Conservation (phyloP, 2,113 vertebrate species). For the Rana temporaria region DNA sequence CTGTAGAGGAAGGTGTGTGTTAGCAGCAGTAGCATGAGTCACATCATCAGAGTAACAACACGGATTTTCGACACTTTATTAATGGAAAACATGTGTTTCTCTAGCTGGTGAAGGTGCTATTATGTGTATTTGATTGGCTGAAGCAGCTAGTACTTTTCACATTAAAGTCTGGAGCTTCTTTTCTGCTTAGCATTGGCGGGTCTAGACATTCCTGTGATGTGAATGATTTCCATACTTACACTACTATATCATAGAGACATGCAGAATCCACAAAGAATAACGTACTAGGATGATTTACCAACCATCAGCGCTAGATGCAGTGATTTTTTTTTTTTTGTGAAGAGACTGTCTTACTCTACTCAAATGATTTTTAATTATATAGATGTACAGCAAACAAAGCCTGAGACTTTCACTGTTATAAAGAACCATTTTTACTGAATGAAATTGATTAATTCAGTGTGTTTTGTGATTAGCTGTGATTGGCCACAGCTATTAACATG, state of each 20-base stretch:
- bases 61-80: slow-evolving; percentile 37
- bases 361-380: background rate
- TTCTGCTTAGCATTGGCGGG: slow-evolving; percentile 16
- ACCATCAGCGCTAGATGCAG: background rate
- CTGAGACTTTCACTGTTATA: no score
- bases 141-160: slow-evolving; percentile 21
- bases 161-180: slow-evolving; percentile 35
- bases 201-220: slow-evolving; percentile 26
- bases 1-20: slow-evolving; percentile 29
- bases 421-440: no score
- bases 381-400: background rate
- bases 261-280: slow-evolving; percentile 17
- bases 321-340: background rate
- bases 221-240: slow-evolving; percentile 30
- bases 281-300: background rate
- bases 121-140: slow-evolving; percentile 15
- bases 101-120: slow-evolving; percentile 23
- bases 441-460: no score
- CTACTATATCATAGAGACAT: slow-evolving; percentile 20
- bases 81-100: slow-evolving; percentile 48
- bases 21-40: slow-evolving; percentile 31
- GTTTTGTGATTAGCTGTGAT: no score
- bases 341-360: background rate
- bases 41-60: slow-evolving; percentile 15
- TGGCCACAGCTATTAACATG: no score